Base-by-base conservation (phyloP, 2,888 invertebrate species). In the Ornithoptera alexandrae region DNA sequence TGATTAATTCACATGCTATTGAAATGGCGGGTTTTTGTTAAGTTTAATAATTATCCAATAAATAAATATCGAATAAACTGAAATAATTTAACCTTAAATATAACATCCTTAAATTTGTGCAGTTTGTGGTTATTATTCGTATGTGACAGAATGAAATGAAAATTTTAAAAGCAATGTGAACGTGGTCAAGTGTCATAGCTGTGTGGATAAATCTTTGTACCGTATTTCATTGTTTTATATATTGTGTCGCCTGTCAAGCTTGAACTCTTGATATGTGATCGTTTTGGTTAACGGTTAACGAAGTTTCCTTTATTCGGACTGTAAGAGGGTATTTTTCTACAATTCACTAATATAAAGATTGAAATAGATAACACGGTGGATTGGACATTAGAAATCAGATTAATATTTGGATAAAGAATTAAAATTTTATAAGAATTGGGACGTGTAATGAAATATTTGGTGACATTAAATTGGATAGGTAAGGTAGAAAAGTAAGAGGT, bases 1-100 rank as follows among this genome's bases (percentile, higher is more conserved):
- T 82, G 79, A 74, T 85, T 80, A 80, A 71, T 81, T 78, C 76
- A 79, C 87, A 88, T 88, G 88, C 87, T 65, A 24, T 42, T 50
- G 30, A 46, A 62, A 24, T 69, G 46, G 62, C 46, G 22, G 57
- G 15, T 72, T 22, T 65, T 67, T 63, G 61, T 66, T 67, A n/a
- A 58, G 57, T 20, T 58, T 58, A 58, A n/a, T 53, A 53, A n/a
- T 53, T 53, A 53, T 53, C 8, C n/a, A n/a, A 53, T 53, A 18
- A 53, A 53, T 53, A n/a, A 53, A 53, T 53, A 53, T 12, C 18
- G 53, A 18, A 6, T n/a, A n/a, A 53, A 53, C 18, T n/a, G 53
- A n/a, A 53, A 18, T 53, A n/a, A 53, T 53, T 53, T 12, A 46
- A 7, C 53, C 6, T n/a, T 53, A 2, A 50, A 53, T 62, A 50